Conservation (phyloP, 1,140 invertebrate genomes). For the Neuroterus valhalla region DNA sequence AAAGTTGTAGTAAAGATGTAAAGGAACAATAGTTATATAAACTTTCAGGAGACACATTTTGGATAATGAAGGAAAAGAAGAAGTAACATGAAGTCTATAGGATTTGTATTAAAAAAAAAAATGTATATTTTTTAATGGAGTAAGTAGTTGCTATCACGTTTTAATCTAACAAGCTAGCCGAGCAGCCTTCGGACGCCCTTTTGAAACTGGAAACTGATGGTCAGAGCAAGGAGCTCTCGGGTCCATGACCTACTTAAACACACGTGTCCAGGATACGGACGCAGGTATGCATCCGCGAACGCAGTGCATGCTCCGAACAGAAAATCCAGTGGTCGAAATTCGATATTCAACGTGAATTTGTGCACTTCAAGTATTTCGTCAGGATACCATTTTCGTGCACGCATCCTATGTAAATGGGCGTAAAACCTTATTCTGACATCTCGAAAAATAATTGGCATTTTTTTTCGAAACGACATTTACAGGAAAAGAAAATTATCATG, state of each 20-base stretch:
- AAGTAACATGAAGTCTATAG: too few relatives aligned
- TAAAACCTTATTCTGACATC: conserved; percentile 21
- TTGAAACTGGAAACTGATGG: conserved; percentile 35
- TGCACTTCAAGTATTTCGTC: not conserved
- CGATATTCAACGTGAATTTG: conserved; percentile 11
- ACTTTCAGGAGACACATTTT: too few relatives aligned
- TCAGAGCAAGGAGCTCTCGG: conserved; percentile 39
- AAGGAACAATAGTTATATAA: too few relatives aligned
- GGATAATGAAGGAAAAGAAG: too few relatives aligned
- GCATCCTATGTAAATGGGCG: conserved; percentile 14
- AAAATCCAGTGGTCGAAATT: conserved; percentile 1
- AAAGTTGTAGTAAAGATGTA: too few relatives aligned
- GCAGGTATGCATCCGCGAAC: not conserved
- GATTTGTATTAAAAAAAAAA: too few relatives aligned
- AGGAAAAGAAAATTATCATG: not conserved
- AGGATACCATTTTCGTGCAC: conserved; percentile 9
- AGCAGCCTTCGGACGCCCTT: not conserved
- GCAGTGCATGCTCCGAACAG: not conserved
- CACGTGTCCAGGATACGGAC: conserved; percentile 52
- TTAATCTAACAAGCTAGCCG: too few relatives aligned
- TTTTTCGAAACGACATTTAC: conserved; percentile 4
- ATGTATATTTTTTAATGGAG: too few relatives aligned
- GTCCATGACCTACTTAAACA: conserved; percentile 53
- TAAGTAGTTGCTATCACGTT: too few relatives aligned
- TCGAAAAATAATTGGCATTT: conserved; percentile 16